Conservation (phyloP, 2,113 vertebrate species). For the Speoplatyrhinus poulsoni region DNA sequence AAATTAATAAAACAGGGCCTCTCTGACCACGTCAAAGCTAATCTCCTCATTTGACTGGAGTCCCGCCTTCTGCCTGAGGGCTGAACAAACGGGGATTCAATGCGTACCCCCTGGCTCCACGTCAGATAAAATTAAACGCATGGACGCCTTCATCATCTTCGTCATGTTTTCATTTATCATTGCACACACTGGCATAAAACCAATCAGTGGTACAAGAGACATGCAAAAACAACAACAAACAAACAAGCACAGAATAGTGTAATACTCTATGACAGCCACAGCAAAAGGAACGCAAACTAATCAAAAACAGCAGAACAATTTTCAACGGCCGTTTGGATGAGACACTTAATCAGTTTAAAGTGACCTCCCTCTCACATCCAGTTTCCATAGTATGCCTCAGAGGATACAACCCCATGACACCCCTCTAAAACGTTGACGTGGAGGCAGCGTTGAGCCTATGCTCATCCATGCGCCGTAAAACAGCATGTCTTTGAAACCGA, state of each 20-base stretch:
- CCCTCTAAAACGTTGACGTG: neutral
- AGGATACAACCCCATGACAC: slow-evolving; percentile 10
- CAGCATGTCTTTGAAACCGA: slow-evolving; percentile 35
- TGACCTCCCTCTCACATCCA: slow-evolving; percentile 25
- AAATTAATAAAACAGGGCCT: too few relatives aligned
- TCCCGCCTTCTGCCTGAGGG: slow-evolving; percentile 7
- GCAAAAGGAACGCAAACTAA: neutral
- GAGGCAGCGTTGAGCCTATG: slow-evolving; percentile 14
- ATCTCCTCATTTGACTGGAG: too few relatives aligned
- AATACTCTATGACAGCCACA: slow-evolving; percentile 14
- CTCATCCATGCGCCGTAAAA: slow-evolving; percentile 48
- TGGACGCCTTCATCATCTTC: neutral
- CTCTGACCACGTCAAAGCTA: too few relatives aligned
- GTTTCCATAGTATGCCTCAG: neutral
- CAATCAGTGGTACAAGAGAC: slow-evolving; percentile 13
- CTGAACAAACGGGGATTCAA: slow-evolving; percentile 15
- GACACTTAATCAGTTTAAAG: slow-evolving; percentile 41
- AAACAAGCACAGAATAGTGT: neutral
- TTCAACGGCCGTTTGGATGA: slow-evolving; percentile 16
- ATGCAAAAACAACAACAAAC: slow-evolving; percentile 19
- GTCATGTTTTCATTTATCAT: slow-evolving; percentile 36
- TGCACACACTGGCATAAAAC: slow-evolving; percentile 30
- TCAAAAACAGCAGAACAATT: neutral
- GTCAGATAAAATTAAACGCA: neutral
- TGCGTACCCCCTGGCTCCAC: neutral